These are phyloP conservation scores for Phasianus colchicus DNA, from an alignment of 2,113 vertebrate genomes.

Conservation along the genomic window DNA sequence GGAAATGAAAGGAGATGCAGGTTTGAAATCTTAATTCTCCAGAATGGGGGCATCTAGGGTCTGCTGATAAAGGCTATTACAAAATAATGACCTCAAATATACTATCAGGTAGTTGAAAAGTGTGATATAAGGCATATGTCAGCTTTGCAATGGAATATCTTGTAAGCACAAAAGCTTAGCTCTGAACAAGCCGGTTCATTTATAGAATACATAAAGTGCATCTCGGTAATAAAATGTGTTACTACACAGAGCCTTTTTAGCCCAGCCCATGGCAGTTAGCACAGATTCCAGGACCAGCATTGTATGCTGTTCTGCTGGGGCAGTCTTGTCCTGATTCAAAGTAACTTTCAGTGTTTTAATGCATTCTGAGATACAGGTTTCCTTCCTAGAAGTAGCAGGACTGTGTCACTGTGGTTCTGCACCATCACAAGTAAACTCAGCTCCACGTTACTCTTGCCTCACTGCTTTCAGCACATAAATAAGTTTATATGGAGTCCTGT, in stretches of 20 bases:
- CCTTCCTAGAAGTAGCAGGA: not conserved
- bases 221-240: not conserved
- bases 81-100: not conserved
- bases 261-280: not conserved
- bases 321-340: not conserved
- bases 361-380: not conserved
- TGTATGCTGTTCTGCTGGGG: constrained; percentile 14
- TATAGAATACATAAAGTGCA: not conserved
- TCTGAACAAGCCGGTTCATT: not conserved
- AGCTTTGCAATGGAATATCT: not conserved
- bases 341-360: not conserved
- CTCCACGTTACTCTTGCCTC: not conserved
- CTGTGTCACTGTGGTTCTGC: not conserved
- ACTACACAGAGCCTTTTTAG: not conserved
- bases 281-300: not conserved
- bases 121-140: not conserved
- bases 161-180: not conserved
- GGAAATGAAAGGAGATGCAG: not conserved
- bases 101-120: not conserved
- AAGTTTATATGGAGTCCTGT: not conserved
- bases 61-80: not conserved
- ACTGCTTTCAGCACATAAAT: not conserved
- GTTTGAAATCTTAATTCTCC: not conserved
- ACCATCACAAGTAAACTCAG: not conserved
- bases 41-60: not conserved